These are phyloP conservation scores for Pseudois nayaur DNA, from an alignment of 2,113 vertebrate species.

Conservation along the genomic window DNA sequence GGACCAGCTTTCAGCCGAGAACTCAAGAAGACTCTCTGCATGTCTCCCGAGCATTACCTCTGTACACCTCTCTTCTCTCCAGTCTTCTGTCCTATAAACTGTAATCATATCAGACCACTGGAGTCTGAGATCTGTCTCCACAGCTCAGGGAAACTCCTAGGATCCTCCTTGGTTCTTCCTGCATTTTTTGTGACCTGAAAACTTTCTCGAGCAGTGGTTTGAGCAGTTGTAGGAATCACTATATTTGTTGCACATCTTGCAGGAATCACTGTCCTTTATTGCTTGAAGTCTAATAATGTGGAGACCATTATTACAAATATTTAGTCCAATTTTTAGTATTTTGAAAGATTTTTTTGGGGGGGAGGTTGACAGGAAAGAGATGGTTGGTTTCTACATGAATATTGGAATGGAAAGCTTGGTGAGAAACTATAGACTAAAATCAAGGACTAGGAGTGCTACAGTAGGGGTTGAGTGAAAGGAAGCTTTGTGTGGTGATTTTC, in stretches of 20 bases:
- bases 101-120: background rate
- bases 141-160: background rate
- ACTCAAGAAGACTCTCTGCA: background rate
- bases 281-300: background rate
- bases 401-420: background rate
- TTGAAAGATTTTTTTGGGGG: background rate
- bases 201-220: background rate
- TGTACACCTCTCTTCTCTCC: background rate
- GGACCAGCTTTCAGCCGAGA: background rate
- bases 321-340: background rate
- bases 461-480: background rate
- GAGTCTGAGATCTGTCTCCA: background rate
- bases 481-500: background rate
- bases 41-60: background rate
- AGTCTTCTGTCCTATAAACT: background rate
- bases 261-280: background rate
- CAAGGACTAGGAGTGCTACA: background rate
- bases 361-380: background rate
- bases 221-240: background rate
- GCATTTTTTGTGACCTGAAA: background rate
- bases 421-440: background rate
- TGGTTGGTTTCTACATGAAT: background rate
- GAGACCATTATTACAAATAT: background rate
- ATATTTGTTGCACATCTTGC: background rate
- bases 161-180: background rate